Evolutionary conservation across 2,113 vertebrate species (phyloP).

Genomic region (Gymnogyps californianus): DNA sequence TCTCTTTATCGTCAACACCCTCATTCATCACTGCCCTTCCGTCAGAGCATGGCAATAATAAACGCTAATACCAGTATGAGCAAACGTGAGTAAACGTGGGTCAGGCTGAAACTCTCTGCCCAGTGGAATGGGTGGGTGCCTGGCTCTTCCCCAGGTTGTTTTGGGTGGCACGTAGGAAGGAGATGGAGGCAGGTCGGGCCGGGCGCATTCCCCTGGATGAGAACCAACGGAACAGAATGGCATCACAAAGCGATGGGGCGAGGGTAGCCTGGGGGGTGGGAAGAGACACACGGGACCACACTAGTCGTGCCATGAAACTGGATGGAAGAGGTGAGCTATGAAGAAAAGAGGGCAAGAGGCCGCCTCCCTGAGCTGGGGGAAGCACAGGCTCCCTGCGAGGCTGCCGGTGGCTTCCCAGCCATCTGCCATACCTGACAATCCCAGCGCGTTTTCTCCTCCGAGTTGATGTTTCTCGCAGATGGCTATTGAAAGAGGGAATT

Average conservation of each 20-base stretch:
- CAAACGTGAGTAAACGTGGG: background rate
- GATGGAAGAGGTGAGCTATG: background rate
- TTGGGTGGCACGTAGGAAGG: background rate
- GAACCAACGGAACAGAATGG: background rate
- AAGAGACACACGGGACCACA: fast-evolving
- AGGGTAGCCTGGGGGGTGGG: background rate
- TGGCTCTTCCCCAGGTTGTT: background rate
- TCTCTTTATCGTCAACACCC: background rate
- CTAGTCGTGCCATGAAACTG: background rate
- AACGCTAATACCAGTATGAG: fast-evolving
- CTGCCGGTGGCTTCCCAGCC: slow-evolving; percentile 10
- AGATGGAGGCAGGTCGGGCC: fast-evolving
- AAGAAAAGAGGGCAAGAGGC: background rate
- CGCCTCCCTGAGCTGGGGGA: background rate
- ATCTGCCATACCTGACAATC: background rate
- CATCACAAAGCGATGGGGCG: background rate
- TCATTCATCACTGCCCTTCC: background rate
- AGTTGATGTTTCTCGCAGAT: too few relatives aligned
- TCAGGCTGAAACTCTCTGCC: background rate
- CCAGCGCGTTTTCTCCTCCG: background rate
- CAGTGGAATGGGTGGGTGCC: fast-evolving
- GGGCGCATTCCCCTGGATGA: fast-evolving
- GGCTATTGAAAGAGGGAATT: background rate
- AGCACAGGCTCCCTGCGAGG: background rate
- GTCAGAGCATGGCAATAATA: background rate